Conservation (phyloP, 1,140 invertebrate species). For the Hyles vespertilio region DNA sequence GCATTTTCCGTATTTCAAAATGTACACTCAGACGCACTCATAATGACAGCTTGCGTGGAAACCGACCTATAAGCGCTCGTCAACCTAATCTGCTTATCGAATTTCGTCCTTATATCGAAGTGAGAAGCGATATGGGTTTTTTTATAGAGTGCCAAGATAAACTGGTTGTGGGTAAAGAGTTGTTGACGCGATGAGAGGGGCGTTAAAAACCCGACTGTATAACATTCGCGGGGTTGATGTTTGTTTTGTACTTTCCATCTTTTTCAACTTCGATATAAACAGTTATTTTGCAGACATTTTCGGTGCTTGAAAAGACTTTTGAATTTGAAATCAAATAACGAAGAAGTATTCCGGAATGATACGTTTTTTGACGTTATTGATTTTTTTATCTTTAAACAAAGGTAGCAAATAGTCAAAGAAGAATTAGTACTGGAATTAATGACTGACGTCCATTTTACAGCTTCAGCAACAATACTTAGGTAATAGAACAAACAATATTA, state of each 20-base stretch:
- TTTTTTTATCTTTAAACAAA: no score
- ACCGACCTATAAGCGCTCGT: constrained; percentile 5
- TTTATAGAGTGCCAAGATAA: constrained; percentile 8
- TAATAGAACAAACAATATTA: no score
- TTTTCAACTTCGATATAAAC: constrained; percentile 14
- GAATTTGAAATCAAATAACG: no score
- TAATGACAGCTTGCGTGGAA: constrained; percentile 14
- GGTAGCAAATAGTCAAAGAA: no score
- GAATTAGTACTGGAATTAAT: no score
- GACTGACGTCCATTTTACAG: no score
- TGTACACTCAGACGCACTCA: constrained; percentile 28
- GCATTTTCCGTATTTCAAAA: constrained; percentile 8
- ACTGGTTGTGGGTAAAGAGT: constrained; percentile 16
- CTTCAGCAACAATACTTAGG: no score
- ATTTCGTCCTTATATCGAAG: not conserved
- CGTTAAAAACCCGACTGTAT: constrained; percentile 14
- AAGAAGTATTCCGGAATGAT: no score
- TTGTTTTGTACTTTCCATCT: constrained; percentile 13
- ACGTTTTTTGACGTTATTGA: no score
- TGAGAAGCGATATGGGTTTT: not conserved
- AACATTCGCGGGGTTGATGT: constrained; percentile 10
- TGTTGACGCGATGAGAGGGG: constrained; percentile 14
- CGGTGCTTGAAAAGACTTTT: no score
- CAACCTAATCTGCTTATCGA: not conserved
- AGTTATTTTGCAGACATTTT: not conserved